These are phyloP conservation scores for Elephas maximus DNA, from an alignment of 2,113 vertebrate genomes.

Conservation along the genomic window DNA sequence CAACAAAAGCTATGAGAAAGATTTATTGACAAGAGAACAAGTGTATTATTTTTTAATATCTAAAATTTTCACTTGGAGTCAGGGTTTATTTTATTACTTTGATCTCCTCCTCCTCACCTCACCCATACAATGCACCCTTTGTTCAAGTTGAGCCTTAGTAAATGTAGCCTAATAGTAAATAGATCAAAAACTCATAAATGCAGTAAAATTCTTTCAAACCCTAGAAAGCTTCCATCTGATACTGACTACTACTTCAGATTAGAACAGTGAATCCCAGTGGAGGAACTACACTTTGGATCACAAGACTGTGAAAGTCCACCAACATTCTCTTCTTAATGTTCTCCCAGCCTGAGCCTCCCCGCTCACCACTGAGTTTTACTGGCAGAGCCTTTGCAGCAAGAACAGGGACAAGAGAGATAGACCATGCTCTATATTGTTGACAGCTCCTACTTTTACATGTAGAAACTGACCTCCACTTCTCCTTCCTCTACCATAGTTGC, in stretches of 20 bases:
- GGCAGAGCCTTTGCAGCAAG: neutral
- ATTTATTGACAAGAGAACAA: neutral
- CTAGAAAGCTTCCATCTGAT: neutral
- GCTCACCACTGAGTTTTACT: rapidly evolving
- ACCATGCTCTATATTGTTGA: rapidly evolving
- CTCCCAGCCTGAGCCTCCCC: rapidly evolving
- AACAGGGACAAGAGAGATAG: rapidly evolving
- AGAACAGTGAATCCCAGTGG: rapidly evolving
- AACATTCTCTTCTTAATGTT: neutral
- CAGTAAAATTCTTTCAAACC: neutral
- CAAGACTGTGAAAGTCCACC: rapidly evolving
- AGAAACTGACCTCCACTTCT: no score
- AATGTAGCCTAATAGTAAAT: neutral
- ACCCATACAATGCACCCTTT: neutral
- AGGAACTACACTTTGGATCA: neutral
- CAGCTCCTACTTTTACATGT: rapidly evolving
- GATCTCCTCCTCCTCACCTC: neutral
- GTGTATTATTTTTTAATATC: neutral
- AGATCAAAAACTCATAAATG: rapidly evolving
- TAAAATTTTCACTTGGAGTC: neutral
- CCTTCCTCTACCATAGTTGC: no score
- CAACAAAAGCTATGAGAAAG: neutral
- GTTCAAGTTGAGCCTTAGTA: neutral
- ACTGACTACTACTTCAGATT: rapidly evolving
- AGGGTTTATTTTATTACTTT: neutral